phyloP scores from a whole-genome alignment of 2,888 invertebrate species.

The Rhingia campestris region DNA sequence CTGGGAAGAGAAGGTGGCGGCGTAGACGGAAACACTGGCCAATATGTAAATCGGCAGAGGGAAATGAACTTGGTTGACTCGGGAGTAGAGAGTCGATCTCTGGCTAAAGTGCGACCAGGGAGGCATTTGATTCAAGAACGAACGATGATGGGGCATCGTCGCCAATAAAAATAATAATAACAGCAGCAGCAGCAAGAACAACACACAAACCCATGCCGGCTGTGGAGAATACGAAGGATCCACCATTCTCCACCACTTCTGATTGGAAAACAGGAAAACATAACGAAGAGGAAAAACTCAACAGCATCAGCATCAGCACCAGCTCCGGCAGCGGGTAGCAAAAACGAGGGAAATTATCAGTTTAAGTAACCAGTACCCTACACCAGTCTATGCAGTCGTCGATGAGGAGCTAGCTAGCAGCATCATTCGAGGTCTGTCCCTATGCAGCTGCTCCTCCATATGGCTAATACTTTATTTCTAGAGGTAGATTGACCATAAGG shows the following conservation, averaged over 20 bases:
- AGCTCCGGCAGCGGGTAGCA: constrained; percentile 4
- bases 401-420: constrained; percentile 8
- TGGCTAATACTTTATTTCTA: constrained; percentile 54
- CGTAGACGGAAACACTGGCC: constrained; percentile 26
- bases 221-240: constrained; percentile 33
- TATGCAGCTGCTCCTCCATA: constrained; percentile 40
- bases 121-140: constrained; percentile 46
- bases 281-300: constrained; percentile 58
- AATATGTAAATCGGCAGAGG: constrained; percentile 71
- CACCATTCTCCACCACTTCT: constrained; percentile 19
- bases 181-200: constrained; percentile 29
- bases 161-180: constrained; percentile 70
- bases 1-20: neutral
- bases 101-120: neutral
- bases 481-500: constrained; percentile 70
- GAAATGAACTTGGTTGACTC: constrained; percentile 70
- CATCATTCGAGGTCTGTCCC: constrained; percentile 9
- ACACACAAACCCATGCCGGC: too few species aligned
- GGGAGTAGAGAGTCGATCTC: neutral
- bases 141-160: constrained; percentile 69
- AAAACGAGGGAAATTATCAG: constrained; percentile 65
- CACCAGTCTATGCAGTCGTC: constrained; percentile 18
- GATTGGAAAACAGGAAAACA: constrained; percentile 71
- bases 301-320: constrained; percentile 14
- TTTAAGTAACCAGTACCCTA: constrained; percentile 54